Evolutionary conservation across 2,113 vertebrate genomes (phyloP).

Genomic region (Chamaea fasciata): DNA sequence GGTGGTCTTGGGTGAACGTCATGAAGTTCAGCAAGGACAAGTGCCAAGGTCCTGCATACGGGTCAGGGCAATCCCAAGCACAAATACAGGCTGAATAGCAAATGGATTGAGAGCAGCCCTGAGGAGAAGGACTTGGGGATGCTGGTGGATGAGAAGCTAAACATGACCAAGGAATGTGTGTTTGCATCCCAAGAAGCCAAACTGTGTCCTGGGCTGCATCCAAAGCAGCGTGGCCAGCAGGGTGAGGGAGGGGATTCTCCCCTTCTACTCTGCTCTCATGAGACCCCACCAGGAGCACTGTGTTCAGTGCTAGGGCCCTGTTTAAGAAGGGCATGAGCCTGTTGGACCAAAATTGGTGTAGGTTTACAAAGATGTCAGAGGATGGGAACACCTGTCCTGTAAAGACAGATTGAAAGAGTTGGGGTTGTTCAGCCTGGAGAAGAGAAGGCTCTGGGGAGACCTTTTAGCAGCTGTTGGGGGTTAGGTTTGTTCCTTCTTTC

Average conservation of each 20-base stretch:
- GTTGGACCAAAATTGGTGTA: neutral
- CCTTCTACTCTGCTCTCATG: neutral
- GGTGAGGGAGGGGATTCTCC: neutral
- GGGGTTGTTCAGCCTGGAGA: neutral
- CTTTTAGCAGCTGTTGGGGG: too few species aligned
- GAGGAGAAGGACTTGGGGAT: neutral
- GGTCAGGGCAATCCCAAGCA: neutral
- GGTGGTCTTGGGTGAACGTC: neutral
- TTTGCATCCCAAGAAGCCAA: neutral
- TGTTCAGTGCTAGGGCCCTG: neutral
- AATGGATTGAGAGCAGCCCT: neutral
- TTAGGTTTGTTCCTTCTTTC: too few species aligned
- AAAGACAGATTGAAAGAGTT: neutral
- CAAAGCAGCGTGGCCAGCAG: neutral
- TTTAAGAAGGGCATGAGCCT: neutral
- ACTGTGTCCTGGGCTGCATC: neutral
- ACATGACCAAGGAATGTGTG: rapidly evolving
- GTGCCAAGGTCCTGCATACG: neutral
- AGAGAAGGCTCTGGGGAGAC: neutral
- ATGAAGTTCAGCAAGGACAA: neutral
- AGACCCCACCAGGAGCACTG: neutral
- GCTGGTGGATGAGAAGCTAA: neutral
- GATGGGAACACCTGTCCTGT: neutral
- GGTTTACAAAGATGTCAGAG: neutral
- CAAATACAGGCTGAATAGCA: neutral